Evolutionary conservation across 2,888 invertebrate genomes (phyloP), one percentile per base, ranked within the genome.

Genomic region (Catocala nupta): DNA sequence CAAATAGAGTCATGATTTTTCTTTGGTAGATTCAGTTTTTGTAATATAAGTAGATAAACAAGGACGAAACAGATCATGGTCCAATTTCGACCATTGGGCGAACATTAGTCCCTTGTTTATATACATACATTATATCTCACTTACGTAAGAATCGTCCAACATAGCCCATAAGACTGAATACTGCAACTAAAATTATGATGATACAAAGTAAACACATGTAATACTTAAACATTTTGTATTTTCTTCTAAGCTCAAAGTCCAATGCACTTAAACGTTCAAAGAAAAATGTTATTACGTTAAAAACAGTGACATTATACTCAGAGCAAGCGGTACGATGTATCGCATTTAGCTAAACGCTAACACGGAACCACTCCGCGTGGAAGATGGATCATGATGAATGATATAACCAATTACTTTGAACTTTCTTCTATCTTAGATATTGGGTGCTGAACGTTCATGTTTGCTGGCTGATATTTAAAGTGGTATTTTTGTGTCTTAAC

Each of bases 351-450:
- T 77, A 75, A 81, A 75, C 71, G 81, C 55, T 63, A 59, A 71
- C 68, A 70, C 66, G 66, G 69, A 67, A 73, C 66, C 73, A 69
- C 70, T 73, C 63, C 60, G 58, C 62, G 52, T 56, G 55, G 62
- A 81, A 81, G 82, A 82, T 71, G 82, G 82, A 82, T 81, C 76
- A 77, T 80, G 82, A 82, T 80, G 69, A 80, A 82, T 73, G 71
- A 70, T 73, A 64, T 64, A 43, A 62, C 71, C 80, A 80, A 81
- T 81, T 81, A 81, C 81, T 77, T 71, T 56, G 77, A 77, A 76
- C 55, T 72, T 80, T 73, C 74, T 75, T 70, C 12, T 48, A 68
- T 70, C 25, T 48, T 65, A 64, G 62, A 68, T 55, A 50, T 43
- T 61, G 59, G 36, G 55, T 55, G 36, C 42, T 65, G 55, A 63